Base-by-base conservation (phyloP, 2,888 invertebrate species). In the Apotomis turbidana region DNA sequence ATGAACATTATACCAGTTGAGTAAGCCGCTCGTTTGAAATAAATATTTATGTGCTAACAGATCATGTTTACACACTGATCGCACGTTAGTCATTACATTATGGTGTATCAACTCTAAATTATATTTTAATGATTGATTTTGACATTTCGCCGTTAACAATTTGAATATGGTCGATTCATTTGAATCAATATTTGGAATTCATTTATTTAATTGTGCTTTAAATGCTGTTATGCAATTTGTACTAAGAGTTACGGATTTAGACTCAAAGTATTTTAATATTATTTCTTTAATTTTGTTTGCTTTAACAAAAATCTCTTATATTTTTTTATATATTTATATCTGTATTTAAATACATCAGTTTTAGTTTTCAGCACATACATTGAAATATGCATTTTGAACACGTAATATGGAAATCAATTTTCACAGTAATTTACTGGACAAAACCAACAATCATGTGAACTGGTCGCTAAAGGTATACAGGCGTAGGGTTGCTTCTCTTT, bases 1-100 rank as follows among this genome's bases (percentile, higher is more conserved):
- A 82, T 77, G 78, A 61, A 71, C 77, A 73, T 72, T 75, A 68
- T 27, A 27, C 68, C 46, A 46, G 63, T 72, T 72, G 63, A 59
- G 72, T 68, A 72, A 72, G 41, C 54, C 38, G 60, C 44, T 41
- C 46, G 13, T 27, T 63, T 68, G 13, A 27, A 61, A 71, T 58
- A 68, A 58, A 72, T 68, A 68, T 72, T 68, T 52, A 54, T 71
- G 51, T 54, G 62, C 41, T 36, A 62, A 38, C 54, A 54, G 51
- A 71, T 55, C 49, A 5, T 57, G 46, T 71, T 70, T 64, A 51
- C 52, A 60, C 10, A 64, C 13, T 4, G 41, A 52, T 36, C 38
- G 38, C 71, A 57, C 66, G 57, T 46, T n/a, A 15, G 6, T 51
- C 27, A 49, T 44, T 36, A 36, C 27, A 49, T 44, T 36, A 36